Percentiles rank a stretch among this genome's conserved stretches.
phyloP scores from a whole-genome alignment of 2,888 invertebrate genomes.

The Trichopria drosophilae region DNA sequence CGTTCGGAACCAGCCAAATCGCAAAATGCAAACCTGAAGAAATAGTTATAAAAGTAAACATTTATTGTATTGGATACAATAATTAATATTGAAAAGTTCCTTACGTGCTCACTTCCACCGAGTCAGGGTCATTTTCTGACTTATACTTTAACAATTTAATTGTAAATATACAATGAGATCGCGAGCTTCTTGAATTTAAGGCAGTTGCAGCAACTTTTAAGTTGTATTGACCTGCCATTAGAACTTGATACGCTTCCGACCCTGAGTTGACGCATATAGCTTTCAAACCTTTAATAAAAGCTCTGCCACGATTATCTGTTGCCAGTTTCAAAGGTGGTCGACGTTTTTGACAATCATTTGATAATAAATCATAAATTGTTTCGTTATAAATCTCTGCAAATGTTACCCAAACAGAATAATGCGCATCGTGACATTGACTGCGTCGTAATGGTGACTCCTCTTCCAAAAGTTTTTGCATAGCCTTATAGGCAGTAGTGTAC shows the following conservation, averaged over 20 bases:
- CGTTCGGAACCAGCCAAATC: slow-evolving; percentile 94
- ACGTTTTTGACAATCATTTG: slow-evolving; percentile 49
- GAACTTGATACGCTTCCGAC: slow-evolving; percentile 82
- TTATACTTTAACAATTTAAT: slow-evolving; percentile 74
- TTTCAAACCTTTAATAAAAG: slow-evolving; percentile 52
- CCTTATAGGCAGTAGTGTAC: slow-evolving; percentile 46
- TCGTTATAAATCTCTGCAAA: slow-evolving; percentile 95
- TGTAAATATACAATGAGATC: slow-evolving; percentile 90
- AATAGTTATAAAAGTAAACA: slow-evolving; percentile 8
- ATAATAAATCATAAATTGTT: slow-evolving; percentile 80
- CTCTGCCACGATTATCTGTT: slow-evolving; percentile 45
- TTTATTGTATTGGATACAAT: background rate
- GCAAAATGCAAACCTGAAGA: slow-evolving; percentile 73
- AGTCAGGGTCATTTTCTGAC: slow-evolving; percentile 43
- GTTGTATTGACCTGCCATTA: slow-evolving; percentile 79
- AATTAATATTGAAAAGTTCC: slow-evolving; percentile 30
- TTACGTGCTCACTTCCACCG: slow-evolving; percentile 51
- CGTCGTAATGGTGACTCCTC: slow-evolving; percentile 45
- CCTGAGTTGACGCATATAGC: slow-evolving; percentile 71
- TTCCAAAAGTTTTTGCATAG: slow-evolving; percentile 51
- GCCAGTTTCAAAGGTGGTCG: slow-evolving; percentile 47
- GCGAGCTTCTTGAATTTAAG: slow-evolving; percentile 81
- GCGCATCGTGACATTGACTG: slow-evolving; percentile 39
- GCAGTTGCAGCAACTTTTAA: slow-evolving; percentile 81
- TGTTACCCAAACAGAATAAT: slow-evolving; percentile 75